Conservation (phyloP, 2,888 invertebrate species). For the Drosophila trichaetosa region DNA sequence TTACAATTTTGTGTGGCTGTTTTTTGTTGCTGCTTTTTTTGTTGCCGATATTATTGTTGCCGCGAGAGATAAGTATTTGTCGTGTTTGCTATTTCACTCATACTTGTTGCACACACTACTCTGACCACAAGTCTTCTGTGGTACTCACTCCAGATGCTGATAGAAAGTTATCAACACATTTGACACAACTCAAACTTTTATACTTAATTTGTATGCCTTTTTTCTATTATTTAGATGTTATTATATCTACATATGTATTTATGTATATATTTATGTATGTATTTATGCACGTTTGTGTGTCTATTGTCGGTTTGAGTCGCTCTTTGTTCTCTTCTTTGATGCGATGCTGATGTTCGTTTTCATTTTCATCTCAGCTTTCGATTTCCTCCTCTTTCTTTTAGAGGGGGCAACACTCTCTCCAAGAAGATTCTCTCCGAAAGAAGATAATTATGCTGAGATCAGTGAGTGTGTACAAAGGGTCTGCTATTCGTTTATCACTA, state of each 20-base stretch:
- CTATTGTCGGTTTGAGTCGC: constrained; percentile 24
- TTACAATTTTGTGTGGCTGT: constrained; percentile 17
- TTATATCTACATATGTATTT: background rate
- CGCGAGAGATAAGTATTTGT: constrained; percentile 20
- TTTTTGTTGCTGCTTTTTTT: constrained; percentile 1
- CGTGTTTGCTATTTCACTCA: constrained; percentile 16
- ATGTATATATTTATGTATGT: constrained; percentile 7
- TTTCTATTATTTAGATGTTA: constrained; percentile 8
- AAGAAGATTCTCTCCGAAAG: constrained; percentile 6
- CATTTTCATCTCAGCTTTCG: constrained; percentile 49
- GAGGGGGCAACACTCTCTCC: constrained; percentile 8
- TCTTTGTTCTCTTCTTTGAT: constrained; percentile 23
- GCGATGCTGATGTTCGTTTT: constrained; percentile 16
- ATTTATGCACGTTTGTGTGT: constrained; percentile 2
- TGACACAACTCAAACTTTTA: constrained; percentile 51
- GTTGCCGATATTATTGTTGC: constrained; percentile 28
- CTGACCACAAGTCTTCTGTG: constrained; percentile 25
- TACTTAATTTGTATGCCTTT: constrained; percentile 41
- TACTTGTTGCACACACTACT: constrained; percentile 43
- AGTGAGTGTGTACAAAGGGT: background rate
- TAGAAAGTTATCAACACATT: constrained; percentile 49
- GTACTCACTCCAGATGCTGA: constrained; percentile 9
- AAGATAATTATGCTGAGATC: constrained; percentile 3
- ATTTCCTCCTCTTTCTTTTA: constrained; percentile 56
- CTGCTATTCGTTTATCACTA: background rate